Base-by-base conservation (phyloP, 2,113 vertebrate genomes). In the Chitala chitala region DNA sequence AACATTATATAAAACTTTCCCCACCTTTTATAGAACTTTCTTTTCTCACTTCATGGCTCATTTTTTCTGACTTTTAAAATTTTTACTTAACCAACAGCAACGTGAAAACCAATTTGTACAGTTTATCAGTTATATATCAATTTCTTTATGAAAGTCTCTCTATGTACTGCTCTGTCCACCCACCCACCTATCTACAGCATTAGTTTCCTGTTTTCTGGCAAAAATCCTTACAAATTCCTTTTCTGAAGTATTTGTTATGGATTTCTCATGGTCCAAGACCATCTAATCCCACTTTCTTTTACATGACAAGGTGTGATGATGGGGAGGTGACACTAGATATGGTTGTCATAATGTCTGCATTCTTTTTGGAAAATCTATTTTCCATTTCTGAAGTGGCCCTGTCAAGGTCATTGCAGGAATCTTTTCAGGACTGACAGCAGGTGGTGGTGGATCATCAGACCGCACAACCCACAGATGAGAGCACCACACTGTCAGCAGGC, bases 401-500 rank as follows among this genome's bases (percentile, higher is more conserved):
- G n/a, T 75, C 26, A 2, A 61, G 65, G 55, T 50, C 70, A 55
- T 12, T 20, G 15, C 54, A 56, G 22, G 54, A n/a, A 56, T 56
- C 54, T 56, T 2, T 56, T 75, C 53, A 70, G 42, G 53, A 70
- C 42, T 61, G 55, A 46, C 66, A 7, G n/a, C 53, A 22, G 51
- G 6, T 24, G 42, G 22, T 70, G 38, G 40, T 24, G 20, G 12
- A 51, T 70, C 38, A 50, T n/a, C 54, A 70, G 9, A 59, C 31
- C 54, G 33, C 48, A n/a, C n/a, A 51, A 12, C 59, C 59, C 61
- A 73, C 61, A n/a, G 36, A 24, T 10, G 61, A 77, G 1, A 58
- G 8, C 59, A 73, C 12, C 54, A 72, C 54, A 75, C 65, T 71
- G 42, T 76, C 46, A 61, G 13, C 58, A 33, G 51, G 40, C n/a